Conservation (phyloP, 2,888 invertebrate genomes). For the Hanleya hanleyi region DNA sequence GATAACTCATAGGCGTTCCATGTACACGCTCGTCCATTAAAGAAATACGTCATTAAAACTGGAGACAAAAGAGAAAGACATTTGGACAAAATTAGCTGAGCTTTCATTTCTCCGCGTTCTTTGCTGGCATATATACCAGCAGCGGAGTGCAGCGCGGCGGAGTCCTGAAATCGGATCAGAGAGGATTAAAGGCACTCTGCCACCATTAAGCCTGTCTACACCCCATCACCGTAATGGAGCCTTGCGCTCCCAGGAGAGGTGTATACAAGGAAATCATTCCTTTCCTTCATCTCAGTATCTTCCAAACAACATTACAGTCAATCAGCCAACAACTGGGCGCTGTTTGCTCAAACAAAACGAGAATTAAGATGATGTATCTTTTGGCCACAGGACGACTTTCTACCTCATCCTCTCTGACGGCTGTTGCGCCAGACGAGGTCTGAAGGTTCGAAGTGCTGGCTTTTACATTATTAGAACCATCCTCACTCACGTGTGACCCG, state of each 20-base stretch:
- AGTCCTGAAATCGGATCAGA: conserved; percentile 2
- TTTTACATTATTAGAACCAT: too few relatives aligned
- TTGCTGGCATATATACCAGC: background rate
- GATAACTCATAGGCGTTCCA: too few relatives aligned
- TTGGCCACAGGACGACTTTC: too few relatives aligned
- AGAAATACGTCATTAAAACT: background rate
- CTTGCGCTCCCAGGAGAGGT: background rate
- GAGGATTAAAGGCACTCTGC: conserved; percentile 7
- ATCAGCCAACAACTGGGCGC: background rate
- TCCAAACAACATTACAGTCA: conserved; percentile 5
- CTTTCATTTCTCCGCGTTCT: background rate
- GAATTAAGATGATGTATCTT: background rate
- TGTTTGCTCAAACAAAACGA: background rate
- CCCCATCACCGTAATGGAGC: background rate
- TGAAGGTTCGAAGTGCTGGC: too few relatives aligned
- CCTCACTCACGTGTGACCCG: too few relatives aligned
- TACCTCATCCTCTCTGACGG: too few relatives aligned
- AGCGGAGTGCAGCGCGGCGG: background rate
- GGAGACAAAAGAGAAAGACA: conserved; percentile 4
- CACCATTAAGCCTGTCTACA: background rate
- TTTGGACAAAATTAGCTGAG: background rate
- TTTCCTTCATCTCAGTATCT: background rate
- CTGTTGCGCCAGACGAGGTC: too few relatives aligned
- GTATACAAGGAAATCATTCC: background rate
- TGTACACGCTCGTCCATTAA: too few relatives aligned